A percentile compares a stretch with the other conserved stretches of the same genome.
These are phyloP conservation scores for Leptinotarsa haldemani DNA, from an alignment of 2,888 invertebrate genomes.

Conservation along the genomic window DNA sequence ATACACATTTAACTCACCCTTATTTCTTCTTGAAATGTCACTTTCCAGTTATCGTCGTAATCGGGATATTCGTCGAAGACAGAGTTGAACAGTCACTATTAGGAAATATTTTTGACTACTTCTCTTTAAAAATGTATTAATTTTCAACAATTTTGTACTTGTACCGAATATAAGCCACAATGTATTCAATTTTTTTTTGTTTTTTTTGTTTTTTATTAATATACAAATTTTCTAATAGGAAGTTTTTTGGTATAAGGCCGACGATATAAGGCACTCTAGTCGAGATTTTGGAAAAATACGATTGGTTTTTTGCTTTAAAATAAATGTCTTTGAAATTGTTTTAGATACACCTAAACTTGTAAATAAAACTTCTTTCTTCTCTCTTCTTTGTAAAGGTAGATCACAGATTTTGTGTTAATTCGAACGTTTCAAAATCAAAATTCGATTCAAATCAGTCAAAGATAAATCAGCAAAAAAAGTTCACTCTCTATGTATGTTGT, in stretches of 20 bases:
- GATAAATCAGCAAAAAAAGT: slow-evolving; percentile 42
- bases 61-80: slow-evolving; percentile 46
- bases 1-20: slow-evolving; percentile 39
- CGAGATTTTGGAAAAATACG: slow-evolving; percentile 64
- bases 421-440: slow-evolving; percentile 49
- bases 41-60: slow-evolving; percentile 37
- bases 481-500: slow-evolving; percentile 50
- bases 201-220: slow-evolving; percentile 60
- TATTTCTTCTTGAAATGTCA: slow-evolving; percentile 34
- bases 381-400: slow-evolving; percentile 48
- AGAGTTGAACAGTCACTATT: slow-evolving; percentile 52
- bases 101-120: slow-evolving; percentile 45
- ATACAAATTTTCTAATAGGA: slow-evolving; percentile 64
- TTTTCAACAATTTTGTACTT: slow-evolving; percentile 59
- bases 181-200: slow-evolving; percentile 54
- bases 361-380: slow-evolving; percentile 48
- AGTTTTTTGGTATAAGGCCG: slow-evolving; percentile 63
- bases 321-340: slow-evolving; percentile 51
- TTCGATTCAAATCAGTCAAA: slow-evolving; percentile 46
- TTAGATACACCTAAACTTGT: slow-evolving; percentile 56
- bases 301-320: slow-evolving; percentile 55
- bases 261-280: slow-evolving; percentile 66
- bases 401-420: slow-evolving; percentile 60
- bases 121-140: slow-evolving; percentile 49
- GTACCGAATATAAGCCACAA: slow-evolving; percentile 60